Evolutionary conservation across 2,113 vertebrate genomes (phyloP).

Genomic region (Sceloporus undulatus): DNA sequence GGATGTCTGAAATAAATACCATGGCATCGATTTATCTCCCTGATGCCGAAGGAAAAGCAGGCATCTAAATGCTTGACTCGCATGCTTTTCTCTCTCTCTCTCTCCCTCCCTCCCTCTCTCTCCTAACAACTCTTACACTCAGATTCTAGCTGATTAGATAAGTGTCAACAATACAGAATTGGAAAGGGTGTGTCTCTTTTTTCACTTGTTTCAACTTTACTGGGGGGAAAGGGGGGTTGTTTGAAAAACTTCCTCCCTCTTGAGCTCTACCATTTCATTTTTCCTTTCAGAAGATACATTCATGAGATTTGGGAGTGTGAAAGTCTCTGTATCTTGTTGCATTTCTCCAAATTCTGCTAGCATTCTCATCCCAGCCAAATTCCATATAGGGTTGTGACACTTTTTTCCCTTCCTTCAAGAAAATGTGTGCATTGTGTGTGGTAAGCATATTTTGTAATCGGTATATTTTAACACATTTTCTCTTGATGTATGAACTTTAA

Average conservation of each 20-base stretch:
- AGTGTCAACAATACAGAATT: not conserved
- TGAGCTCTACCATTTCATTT: not conserved
- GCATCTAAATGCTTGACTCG: not conserved
- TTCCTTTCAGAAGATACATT: not conserved
- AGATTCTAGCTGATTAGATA: not conserved
- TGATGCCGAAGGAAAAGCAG: not conserved
- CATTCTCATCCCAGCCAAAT: too few relatives aligned
- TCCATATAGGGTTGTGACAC: too few relatives aligned
- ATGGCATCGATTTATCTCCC: conserved; percentile 4
- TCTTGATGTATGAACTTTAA: too few relatives aligned
- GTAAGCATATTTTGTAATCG: too few relatives aligned
- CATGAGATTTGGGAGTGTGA: too few relatives aligned
- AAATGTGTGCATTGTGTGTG: too few relatives aligned
- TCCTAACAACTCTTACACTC: not conserved
- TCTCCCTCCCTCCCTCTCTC: not conserved
- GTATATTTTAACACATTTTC: too few relatives aligned
- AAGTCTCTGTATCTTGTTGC: too few relatives aligned
- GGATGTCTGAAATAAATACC: conserved; percentile 9
- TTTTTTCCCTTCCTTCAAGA: too few relatives aligned
- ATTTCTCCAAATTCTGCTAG: too few relatives aligned
- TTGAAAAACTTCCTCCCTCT: not conserved
- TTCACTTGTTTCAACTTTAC: not conserved
- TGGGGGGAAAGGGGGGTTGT: not conserved
- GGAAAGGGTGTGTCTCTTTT: not conserved
- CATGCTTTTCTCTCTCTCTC: not conserved